Base-by-base conservation (phyloP, 2,113 vertebrate species). In the Grallaria varia region DNA sequence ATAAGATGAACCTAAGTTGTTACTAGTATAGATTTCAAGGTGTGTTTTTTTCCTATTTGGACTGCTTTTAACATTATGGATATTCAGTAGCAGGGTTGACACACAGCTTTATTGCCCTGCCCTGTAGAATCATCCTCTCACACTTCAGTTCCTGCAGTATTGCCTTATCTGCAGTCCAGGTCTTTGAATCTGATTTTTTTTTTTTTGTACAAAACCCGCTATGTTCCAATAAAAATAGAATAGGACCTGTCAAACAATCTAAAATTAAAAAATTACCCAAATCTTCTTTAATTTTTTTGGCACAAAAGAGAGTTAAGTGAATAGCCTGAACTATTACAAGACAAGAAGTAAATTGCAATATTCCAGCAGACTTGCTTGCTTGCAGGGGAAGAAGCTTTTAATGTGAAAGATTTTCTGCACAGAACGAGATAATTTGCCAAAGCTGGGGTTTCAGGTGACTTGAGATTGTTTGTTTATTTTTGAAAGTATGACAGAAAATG, bases 221-320 rank as follows among this genome's bases (percentile, higher is more conserved):
- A 5, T 0, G 0, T 55, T 60, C 44, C 15, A 44, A 52, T 23
- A 40, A 63, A 73, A 86, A 40, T 6, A n/a, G 60, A 84, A 31
- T 12, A 84, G 5, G 37, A 49, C 4, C 3, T 52, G 37, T 68
- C 0, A 0, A 74, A 45, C 9, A 23, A 37, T 59, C 23, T 71
- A 24, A 60, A 67, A 37, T 49, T 3, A 39, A 73, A 81, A 83
- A 12, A 1, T 28, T 66, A 15, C 2, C 8, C 14, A 50, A 24
- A 56, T 56, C 5, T 31, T 59, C n/a, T 68, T 80, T 39, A 19
- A 35, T 42, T 59, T 86, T 52, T 59, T 77, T 40, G 22, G 50
- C 13, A 33, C 55, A 56, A 19, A 88, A 74, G 37, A 69, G 25
- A 47, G 15, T 64, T 63, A 45, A 40, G 4, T 55, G n/a, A 73